A percentile compares a stretch with the other conserved stretches of the same genome.
phyloP scores from a whole-genome alignment of 2,113 vertebrate species.

The Globicephala melas region DNA sequence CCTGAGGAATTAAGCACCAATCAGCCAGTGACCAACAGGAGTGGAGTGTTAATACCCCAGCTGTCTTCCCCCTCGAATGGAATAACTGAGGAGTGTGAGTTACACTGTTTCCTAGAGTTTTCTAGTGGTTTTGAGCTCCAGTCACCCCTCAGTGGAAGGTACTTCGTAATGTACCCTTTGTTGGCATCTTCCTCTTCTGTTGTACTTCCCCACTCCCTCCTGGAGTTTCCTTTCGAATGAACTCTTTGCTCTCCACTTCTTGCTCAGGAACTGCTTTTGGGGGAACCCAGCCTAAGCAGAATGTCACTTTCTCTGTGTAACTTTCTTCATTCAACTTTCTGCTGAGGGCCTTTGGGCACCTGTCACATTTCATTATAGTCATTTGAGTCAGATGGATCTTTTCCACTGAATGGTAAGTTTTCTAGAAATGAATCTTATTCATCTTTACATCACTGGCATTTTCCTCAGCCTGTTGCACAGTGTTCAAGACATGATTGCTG shows the following conservation, averaged over 20 bases:
- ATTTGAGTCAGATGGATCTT: neutral
- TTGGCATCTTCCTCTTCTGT: neutral
- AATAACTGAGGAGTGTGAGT: neutral
- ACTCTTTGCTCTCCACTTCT: neutral
- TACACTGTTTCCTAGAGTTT: too few relatives aligned
- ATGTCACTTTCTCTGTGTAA: neutral
- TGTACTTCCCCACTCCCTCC: neutral
- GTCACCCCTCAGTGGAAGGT: neutral
- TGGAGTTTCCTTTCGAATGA: neutral
- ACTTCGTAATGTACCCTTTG: neutral
- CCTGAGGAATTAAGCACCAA: neutral
- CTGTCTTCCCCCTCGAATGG: fast-evolving
- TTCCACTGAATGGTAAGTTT: neutral
- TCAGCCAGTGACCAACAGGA: neutral
- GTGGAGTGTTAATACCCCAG: neutral
- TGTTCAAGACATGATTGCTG: neutral
- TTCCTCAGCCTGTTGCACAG: neutral
- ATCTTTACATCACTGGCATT: neutral
- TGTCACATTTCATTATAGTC: fast-evolving
- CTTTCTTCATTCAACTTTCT: neutral
- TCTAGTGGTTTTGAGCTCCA: neutral
- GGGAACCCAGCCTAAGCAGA: neutral
- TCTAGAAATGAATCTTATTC: neutral
- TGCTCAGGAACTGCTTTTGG: neutral
- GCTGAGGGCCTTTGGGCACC: neutral